Percentiles rank a stretch among this genome's conserved stretches.
phyloP scores from a whole-genome alignment of 1,140 invertebrate genomes.

The Neodiprion pinetum region DNA sequence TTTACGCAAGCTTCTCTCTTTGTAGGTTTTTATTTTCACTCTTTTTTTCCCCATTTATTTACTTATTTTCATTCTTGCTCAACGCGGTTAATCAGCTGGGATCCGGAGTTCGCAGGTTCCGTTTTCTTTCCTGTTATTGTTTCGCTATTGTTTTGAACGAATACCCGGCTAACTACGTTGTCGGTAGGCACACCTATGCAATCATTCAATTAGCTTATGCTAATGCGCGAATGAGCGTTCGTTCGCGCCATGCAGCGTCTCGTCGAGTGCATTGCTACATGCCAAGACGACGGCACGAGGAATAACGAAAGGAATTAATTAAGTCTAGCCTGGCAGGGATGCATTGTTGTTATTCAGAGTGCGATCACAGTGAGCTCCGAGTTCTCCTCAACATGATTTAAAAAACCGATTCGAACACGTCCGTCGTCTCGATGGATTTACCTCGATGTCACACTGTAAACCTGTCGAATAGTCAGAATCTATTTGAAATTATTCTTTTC shows the following conservation, averaged over 20 bases:
- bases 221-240: background rate
- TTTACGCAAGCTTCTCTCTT: too few relatives aligned
- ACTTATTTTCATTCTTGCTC: too few relatives aligned
- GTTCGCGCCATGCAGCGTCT: background rate
- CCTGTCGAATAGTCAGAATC: too few relatives aligned
- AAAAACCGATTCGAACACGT: background rate
- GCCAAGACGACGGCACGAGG: background rate
- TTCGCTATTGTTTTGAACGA: background rate
- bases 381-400: background rate
- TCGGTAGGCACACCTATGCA: background rate
- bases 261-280: background rate
- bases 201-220: conserved; percentile 7
- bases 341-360: background rate
- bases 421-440: too few relatives aligned
- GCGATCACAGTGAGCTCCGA: background rate
- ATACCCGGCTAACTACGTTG: background rate
- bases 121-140: conserved; percentile 5
- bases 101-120: background rate
- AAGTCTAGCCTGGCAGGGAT: background rate
- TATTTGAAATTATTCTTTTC: too few relatives aligned
- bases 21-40: too few relatives aligned
- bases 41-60: too few relatives aligned
- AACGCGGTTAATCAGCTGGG: too few relatives aligned
- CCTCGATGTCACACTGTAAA: too few relatives aligned
- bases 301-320: background rate